Evolutionary conservation across 1,140 invertebrate genomes (phyloP), one percentile per base, ranked within the genome.

Genomic region (Musca vetustissima): DNA sequence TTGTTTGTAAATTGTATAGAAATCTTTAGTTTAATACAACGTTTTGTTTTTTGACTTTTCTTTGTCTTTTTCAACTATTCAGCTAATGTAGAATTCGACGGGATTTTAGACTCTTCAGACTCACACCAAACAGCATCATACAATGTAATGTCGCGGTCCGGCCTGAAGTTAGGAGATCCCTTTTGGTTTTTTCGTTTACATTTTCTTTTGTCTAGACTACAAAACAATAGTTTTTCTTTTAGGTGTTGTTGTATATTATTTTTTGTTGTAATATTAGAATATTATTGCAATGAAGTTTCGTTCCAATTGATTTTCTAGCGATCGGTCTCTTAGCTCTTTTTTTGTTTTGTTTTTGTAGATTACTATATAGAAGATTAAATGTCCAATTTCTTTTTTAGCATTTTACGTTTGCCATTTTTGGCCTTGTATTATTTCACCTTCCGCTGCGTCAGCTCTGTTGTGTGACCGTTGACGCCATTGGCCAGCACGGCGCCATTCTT

Each of bases 401-500:
- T 36, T 64, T 59, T 61, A 32, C 49, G 61, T 68, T 67, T 36
- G 55, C 57, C 28, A 32, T 65, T 75, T 73, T 76, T 76, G 75
- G 76, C 74, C 75, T 78, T 59, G 64, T 77, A 78, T 80, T 80
- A 79, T 50, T 75, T 75, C 71, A 75, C 73, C 73, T 80, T 80
- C 57, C 78, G 71, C 69, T 80, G 78, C 43, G 74, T 80, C 71
- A 80, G 75, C 72, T 80, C 75, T 64, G 76, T 72, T 36, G 76
- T 69, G 48, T 57, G 61, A 57, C 72, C 73, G 47, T 79, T 74
- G 55, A 17, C 50, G 57, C 66, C 69, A 64, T 70, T 70, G 14
- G 66, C 59, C 53, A 70, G 43, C 69, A 53, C 43, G 11, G 32
- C 47, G 48, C 70, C 61, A 64, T 65, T 68, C 47, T 71, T 71